Evolutionary conservation across 2,113 vertebrate genomes (phyloP), one percentile per base, ranked within the genome.

Genomic region (Myiozetetes cayanensis): DNA sequence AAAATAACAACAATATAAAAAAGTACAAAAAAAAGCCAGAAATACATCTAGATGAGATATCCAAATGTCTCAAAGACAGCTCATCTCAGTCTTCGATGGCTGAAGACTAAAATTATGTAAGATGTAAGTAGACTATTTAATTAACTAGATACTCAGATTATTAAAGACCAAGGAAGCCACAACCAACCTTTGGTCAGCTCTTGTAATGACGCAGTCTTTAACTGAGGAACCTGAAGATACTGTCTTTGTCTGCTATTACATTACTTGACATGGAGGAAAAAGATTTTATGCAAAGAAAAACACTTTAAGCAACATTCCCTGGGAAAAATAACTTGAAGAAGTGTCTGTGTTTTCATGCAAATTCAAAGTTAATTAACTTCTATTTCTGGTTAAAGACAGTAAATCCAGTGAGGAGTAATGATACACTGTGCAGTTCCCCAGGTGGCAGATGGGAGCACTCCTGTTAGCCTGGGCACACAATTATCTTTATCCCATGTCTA

Each of bases 81-180:
- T 87, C 47, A 74, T 58, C 78, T 86, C 37, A 80, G 47, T 88
- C 61, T 72, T 72, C 41, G 83, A 6, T 76, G 87, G 58, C 47
- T 89, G 87, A 95, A 85, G 74, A 89, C 49, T 76, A 23, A 84
- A 59, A 43, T 79, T 74, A n/a, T 79, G n/a, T 66, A 87, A 93
- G 31, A 63, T 83, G 81, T 91, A 89, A 94, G 89, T 89, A 89
- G 37, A 70, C 56, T 46, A 9, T 84, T 93, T 31, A 56, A 68
- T 65, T 7, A 68, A 75, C 14, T 65, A 44, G 20, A 24, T 75
- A 83, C 4, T 47, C n/a, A 27, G 25, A 49, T 73, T 83, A 75
- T 61, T 76, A 82, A 85, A 82, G 47, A 55, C 53, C 47, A 14
- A 78, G 44, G 44, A 96, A 82, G 35, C 33, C 15, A 71, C 14